Percentiles rank a stretch among this genome's conserved stretches.
These are phyloP conservation scores for Natrix natrix DNA, from an alignment of 2,797 vertebrate genomes.

Conservation along the genomic window DNA sequence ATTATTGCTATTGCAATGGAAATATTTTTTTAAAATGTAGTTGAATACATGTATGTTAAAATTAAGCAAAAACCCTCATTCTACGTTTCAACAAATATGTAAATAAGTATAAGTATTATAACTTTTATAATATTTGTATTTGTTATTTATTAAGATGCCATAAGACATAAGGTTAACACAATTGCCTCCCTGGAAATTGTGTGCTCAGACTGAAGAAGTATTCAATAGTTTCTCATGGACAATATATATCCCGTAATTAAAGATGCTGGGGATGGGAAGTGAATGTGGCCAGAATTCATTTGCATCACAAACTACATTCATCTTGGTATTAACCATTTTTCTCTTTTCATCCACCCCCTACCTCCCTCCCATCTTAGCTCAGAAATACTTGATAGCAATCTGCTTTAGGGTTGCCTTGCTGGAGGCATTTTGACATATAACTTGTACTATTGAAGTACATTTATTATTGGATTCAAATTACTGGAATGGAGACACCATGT, in stretches of 20 bases:
- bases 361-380: constrained; percentile 33
- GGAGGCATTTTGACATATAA: constrained; percentile 35
- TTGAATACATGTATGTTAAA: background rate
- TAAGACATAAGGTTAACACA: background rate
- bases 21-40: background rate
- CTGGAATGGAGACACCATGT: constrained; percentile 27
- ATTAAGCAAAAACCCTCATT: background rate
- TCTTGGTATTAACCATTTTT: constrained; percentile 50
- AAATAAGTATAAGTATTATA: background rate
- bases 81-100: background rate
- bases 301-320: constrained; percentile 52
- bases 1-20: background rate
- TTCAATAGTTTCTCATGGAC: constrained; percentile 33
- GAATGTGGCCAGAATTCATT: constrained; percentile 47
- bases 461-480: constrained; percentile 31
- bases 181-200: background rate
- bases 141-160: background rate
- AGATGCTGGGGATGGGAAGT: constrained; percentile 8
- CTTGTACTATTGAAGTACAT: constrained; percentile 18
- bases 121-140: background rate
- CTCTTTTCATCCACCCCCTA: constrained; percentile 44
- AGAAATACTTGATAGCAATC: constrained; percentile 41
- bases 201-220: background rate
- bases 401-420: constrained; percentile 51
- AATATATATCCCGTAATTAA: constrained; percentile 43